Percentiles rank a stretch among this genome's conserved stretches.
These are phyloP conservation scores for Spheniscus mendiculus DNA, from an alignment of 2,113 vertebrate species.

Conservation along the genomic window DNA sequence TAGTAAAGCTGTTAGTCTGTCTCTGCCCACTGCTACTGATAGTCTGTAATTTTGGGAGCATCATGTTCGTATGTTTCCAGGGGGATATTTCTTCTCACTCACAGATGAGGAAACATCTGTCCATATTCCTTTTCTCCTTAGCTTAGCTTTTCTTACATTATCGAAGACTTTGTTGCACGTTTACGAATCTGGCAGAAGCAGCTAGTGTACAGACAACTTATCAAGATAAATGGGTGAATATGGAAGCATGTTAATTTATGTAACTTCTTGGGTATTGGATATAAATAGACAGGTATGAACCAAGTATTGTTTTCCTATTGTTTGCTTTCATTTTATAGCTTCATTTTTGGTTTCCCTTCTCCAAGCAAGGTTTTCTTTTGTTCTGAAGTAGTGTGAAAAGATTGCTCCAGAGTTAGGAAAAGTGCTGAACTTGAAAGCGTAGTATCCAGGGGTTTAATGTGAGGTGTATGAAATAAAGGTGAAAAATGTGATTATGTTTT, in stretches of 20 bases:
- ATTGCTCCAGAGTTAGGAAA: background rate
- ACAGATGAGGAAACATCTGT: background rate
- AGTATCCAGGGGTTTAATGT: background rate
- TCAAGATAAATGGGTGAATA: background rate
- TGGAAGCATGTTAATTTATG: background rate
- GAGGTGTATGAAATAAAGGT: background rate
- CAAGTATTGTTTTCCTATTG: background rate
- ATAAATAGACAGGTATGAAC: background rate
- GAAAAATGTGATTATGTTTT: fast-evolving
- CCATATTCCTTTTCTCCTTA: background rate
- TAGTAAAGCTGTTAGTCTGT: background rate
- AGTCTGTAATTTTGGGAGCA: background rate
- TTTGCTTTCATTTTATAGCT: background rate
- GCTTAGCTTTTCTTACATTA: background rate
- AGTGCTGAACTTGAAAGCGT: background rate
- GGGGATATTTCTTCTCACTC: background rate
- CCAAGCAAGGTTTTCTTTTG: background rate
- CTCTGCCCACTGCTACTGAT: background rate
- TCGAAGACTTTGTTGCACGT: background rate
- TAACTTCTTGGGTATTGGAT: background rate
- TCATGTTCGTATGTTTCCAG: background rate
- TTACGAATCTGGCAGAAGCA: background rate
- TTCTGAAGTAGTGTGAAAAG: background rate
- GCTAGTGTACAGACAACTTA: background rate
- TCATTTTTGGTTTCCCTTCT: background rate